Evolutionary conservation across 2,797 vertebrate genomes (phyloP), one percentile per base, ranked within the genome.

Genomic region (Poeciliopsis paucimaculata): DNA sequence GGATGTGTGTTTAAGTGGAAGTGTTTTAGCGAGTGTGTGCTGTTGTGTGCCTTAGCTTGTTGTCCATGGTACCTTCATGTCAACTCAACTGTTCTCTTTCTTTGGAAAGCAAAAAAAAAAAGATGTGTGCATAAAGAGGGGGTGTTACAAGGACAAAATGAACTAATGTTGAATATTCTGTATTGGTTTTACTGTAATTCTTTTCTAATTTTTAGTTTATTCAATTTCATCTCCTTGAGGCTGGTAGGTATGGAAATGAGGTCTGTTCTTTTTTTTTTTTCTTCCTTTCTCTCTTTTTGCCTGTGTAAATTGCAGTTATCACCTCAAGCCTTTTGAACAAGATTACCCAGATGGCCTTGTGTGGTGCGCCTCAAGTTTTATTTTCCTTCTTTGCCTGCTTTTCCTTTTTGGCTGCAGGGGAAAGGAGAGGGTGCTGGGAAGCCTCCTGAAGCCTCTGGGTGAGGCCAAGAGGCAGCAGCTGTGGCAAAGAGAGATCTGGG

Each of bases 291-390:
- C 84, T 91, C 87, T 90, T 93, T 93, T 92, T 91, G 93, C 94
- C 93, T 95, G 94, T 95, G 95, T 95, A 95, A 95, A 95, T 95
- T 96, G 94, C 95, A 94, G 94, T 92, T 92, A 96, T 95, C 93
- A 95, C 95, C 95, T 94, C 91, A 81, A 96, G 95, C 95, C 93
- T 96, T 96, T 96, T 95, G 93, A 96, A 94, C 94, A 94, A 96
- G 95, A 96, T 96, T 96, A 96, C 95, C 95, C 95, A 96, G 95
- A 96, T 96, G 95, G 95, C 95, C 95, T 96, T 94, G 94, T 93
- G 93, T 95, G 92, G 93, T 95, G 92, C 81, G 95, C 95, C 95
- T 94, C 88, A 93, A 96, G 95, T 95, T 95, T 94, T 95, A 94
- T 94, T 95, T 94, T 93, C 90, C 92, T 94, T 88, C 91, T 90